Conservation (phyloP, 2,797 vertebrate species). For the Amblyraja radiata region DNA sequence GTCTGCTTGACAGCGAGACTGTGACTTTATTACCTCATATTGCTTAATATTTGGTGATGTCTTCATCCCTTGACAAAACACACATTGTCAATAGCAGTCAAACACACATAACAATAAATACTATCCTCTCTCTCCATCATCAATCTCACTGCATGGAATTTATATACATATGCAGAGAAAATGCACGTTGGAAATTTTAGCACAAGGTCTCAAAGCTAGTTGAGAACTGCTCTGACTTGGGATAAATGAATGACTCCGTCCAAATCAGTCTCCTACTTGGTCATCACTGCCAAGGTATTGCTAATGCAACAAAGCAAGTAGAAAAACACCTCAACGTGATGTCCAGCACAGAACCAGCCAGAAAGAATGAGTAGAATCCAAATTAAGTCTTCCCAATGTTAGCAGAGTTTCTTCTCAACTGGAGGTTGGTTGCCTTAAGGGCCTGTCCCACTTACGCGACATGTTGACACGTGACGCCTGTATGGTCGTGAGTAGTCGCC, state of each 20-base stretch:
- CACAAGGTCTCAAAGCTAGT: neutral
- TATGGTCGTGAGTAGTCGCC: no score
- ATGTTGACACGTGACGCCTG: no score
- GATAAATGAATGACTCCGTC: neutral
- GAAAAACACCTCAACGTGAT: neutral
- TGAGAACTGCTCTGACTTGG: neutral
- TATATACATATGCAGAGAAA: no score
- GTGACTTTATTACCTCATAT: slow-evolving; percentile 8
- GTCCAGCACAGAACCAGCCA: neutral
- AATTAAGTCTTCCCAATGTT: neutral
- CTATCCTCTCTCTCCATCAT: neutral
- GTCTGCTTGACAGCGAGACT: neutral
- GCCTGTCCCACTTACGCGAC: no score
- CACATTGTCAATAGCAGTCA: neutral
- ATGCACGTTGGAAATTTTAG: neutral
- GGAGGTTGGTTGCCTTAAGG: no score
- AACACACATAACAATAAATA: neutral
- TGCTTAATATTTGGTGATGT: neutral
- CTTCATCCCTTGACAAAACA: neutral
- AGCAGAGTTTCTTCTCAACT: neutral
- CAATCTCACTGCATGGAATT: neutral
- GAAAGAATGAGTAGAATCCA: neutral
- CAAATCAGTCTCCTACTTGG: neutral
- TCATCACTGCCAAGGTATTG: neutral
- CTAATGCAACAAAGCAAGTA: neutral